A percentile compares a stretch with the other conserved stretches of the same genome.
Evolutionary conservation across 2,113 vertebrate species (phyloP).

Genomic region (Crypturellus undulatus): DNA sequence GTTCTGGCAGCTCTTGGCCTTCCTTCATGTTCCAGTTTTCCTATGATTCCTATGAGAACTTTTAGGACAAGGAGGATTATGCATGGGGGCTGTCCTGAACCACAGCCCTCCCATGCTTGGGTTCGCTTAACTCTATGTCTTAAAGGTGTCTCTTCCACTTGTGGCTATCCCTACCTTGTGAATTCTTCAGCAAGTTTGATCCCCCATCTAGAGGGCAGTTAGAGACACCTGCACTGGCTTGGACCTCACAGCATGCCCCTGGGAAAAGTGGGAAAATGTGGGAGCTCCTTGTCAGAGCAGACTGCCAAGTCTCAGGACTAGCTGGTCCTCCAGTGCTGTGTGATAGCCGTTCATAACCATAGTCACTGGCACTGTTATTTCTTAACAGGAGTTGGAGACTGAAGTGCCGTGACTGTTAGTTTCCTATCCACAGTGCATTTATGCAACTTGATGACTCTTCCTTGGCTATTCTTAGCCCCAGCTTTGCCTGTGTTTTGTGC

Average conservation of each 20-base stretch:
- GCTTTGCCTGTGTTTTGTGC: neutral
- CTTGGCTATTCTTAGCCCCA: neutral
- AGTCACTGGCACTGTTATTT: neutral
- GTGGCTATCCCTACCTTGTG: neutral
- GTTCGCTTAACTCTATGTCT: neutral
- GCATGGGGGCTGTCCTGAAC: neutral
- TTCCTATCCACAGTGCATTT: neutral
- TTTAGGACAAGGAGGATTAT: neutral
- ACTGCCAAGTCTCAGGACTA: neutral
- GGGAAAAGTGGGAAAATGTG: neutral
- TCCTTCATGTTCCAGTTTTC: neutral
- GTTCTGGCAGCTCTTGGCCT: neutral
- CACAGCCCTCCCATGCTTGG: neutral
- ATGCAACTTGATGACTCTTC: neutral
- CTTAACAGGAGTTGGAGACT: neutral
- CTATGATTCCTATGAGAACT: neutral
- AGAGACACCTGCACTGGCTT: constrained; percentile 48
- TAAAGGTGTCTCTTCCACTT: neutral
- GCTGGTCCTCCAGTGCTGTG: neutral
- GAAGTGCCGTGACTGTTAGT: neutral
- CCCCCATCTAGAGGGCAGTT: constrained; percentile 68
- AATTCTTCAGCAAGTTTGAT: constrained; percentile 31
- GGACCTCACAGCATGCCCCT: neutral
- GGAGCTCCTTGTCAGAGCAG: neutral
- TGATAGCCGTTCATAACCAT: neutral